phyloP scores from a whole-genome alignment of 2,888 invertebrate species.

The Lobophora halterata region DNA sequence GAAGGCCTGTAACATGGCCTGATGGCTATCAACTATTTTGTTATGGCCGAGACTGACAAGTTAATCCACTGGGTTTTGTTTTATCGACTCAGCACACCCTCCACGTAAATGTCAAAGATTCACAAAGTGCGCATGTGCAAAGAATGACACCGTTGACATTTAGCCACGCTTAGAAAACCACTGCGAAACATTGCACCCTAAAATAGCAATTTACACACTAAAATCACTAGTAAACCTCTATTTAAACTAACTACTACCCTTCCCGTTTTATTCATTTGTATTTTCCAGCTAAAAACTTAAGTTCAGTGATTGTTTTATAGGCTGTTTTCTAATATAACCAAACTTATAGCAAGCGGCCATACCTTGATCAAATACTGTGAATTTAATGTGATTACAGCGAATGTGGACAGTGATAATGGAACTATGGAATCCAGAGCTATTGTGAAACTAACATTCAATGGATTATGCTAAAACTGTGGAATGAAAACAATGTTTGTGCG shows the following conservation, averaged over 20 bases:
- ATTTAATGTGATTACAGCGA: conserved; percentile 41
- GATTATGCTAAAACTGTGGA: conserved; percentile 27
- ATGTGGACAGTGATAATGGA: conserved; percentile 37
- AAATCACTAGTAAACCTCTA: conserved; percentile 25
- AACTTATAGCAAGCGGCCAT: conserved; percentile 52
- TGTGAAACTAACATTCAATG: conserved; percentile 23
- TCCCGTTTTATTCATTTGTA: conserved; percentile 13
- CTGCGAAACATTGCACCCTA: conserved; percentile 53
- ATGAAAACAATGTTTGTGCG: conserved; percentile 25
- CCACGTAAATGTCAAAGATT: conserved; percentile 54
- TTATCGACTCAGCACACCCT: conserved; percentile 59
- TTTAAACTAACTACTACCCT: conserved; percentile 21
- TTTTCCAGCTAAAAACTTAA: conserved; percentile 21
- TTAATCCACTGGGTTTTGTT: conserved; percentile 37
- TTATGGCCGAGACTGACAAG: neutral
- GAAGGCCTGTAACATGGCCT: too few species aligned
- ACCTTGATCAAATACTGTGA: conserved; percentile 46
- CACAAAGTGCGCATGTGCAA: conserved; percentile 56
- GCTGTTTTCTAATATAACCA: conserved; percentile 41
- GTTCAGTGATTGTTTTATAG: conserved; percentile 38
- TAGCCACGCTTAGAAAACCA: conserved; percentile 62
- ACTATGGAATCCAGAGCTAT: conserved; percentile 37
- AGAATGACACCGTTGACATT: conserved; percentile 63
- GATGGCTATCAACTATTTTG: too few species aligned
- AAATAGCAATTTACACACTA: conserved; percentile 43